Percentiles rank a stretch among this genome's conserved stretches.
Conservation (phyloP, 1,140 invertebrate species). For the Trichomalopsis sarcophagae region DNA sequence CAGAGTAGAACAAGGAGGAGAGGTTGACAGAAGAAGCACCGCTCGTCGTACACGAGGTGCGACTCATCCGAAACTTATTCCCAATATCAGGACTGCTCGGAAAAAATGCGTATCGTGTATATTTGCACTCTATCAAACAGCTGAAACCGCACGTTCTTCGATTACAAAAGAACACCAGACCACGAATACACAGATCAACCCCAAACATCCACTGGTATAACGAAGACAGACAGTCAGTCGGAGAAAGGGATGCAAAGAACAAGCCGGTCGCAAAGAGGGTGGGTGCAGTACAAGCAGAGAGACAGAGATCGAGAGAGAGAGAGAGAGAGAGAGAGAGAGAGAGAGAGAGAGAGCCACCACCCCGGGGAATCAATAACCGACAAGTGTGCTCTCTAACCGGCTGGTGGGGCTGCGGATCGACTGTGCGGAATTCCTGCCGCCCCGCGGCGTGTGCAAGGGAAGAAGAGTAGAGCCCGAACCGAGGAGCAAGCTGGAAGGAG, state of each 20-base stretch:
- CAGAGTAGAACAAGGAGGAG: no score
- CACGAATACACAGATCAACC: neutral
- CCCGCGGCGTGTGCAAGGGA: conserved; percentile 32
- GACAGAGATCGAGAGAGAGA: conserved; percentile 14
- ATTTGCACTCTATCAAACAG: no score
- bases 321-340: conserved; percentile 29
- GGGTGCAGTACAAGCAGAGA: neutral
- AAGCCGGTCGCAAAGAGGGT: conserved; percentile 1
- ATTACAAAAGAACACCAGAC: neutral
- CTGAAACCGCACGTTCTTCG: neutral
- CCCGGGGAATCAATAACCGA: conserved; percentile 74
- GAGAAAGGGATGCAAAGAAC: neutral
- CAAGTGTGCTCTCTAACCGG: conserved; percentile 59
- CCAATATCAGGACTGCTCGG: no score
- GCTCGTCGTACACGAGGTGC: no score
- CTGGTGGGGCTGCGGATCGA: conserved; percentile 57
- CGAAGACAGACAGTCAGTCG: neutral
- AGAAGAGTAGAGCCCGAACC: neutral
- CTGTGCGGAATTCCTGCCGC: conserved; percentile 20
- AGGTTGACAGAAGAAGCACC: no score
- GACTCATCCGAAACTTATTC: no score
- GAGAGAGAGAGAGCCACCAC: conserved; percentile 57
- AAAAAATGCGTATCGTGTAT: no score
- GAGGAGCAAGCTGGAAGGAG: neutral
- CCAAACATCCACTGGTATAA: neutral